Evolutionary conservation across 2,113 vertebrate genomes (phyloP), one percentile per base, ranked within the genome.

Genomic region (Pterocles gutturalis): DNA sequence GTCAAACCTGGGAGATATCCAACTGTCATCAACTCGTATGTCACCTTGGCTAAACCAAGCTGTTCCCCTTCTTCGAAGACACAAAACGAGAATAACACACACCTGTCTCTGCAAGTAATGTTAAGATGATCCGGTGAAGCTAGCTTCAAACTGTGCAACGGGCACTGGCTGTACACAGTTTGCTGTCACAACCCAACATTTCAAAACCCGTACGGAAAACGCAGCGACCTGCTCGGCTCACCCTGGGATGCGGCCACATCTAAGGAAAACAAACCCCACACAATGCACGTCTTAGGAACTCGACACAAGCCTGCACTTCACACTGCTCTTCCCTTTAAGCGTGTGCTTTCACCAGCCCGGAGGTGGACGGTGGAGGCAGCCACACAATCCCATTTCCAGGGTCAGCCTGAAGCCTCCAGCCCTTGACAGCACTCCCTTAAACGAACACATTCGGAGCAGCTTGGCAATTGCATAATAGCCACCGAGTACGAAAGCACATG

Each of bases 11-110:
- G 93, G 69, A 55, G 75, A 34, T 2, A 38, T 60, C 83, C 93
- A 96, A 91, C 49, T 95, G 96, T 84, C 89, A 95, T 62, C 93
- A 87, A 3, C 62, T 92, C 31, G 0, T 41, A n/a, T 18, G 64
- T 54, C 91, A 96, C 69, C 80, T 55, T 91, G 91, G 91, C 65
- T 91, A 84, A 78, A 70, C 10, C 94, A 91, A 96, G 75, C 89
- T 96, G 94, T 78, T 92, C 83, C 87, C 65, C 48, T 73, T 89
- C 87, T 58, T 87, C 55, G 2, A 43, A 66, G 43, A 10, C 6
- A 69, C 7, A 26, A 92, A 51, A 84, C 10, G 89, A 58, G 72
- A 82, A 19, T 11, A 81, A 70, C 91, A 89, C 19, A 80, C 87
- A 83, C 83, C 76, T 15, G 64, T 69, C 76, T 60, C 89, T 71